A percentile compares a stretch with the other conserved stretches of the same genome.
phyloP scores from a whole-genome alignment of 2,888 invertebrate genomes.

The Agrochola litura region DNA sequence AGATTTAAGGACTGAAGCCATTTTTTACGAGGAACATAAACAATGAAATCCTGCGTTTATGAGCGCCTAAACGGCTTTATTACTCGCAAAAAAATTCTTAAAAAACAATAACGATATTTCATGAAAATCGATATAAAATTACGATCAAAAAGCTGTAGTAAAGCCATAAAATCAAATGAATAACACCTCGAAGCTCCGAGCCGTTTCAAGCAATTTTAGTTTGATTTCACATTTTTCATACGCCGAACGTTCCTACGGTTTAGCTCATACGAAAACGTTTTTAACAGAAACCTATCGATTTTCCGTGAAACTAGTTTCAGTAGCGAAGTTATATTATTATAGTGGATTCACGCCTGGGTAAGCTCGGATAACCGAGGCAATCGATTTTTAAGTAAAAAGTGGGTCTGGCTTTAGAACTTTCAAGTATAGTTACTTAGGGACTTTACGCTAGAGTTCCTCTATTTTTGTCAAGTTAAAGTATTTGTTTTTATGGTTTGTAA shows the following conservation, averaged over 20 bases:
- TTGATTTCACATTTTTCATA: conserved; percentile 62
- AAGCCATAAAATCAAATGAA: conserved; percentile 54
- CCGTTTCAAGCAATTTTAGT: conserved; percentile 51
- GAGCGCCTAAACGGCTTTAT: conserved; percentile 43
- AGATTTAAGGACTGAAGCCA: conserved; percentile 1
- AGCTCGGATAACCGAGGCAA: conserved; percentile 72
- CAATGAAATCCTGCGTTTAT: conserved; percentile 46
- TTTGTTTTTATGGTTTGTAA: conserved; percentile 57
- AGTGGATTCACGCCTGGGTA: conserved; percentile 71
- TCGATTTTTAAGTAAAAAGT: conserved; percentile 73
- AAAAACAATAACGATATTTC: conserved; percentile 44
- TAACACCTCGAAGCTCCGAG: conserved; percentile 47
- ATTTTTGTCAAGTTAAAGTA: conserved; percentile 55
- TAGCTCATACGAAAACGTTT: conserved; percentile 69
- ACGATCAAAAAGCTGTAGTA: conserved; percentile 36
- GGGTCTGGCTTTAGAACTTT: conserved; percentile 63
- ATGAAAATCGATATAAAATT: conserved; percentile 48
- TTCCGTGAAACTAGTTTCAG: conserved; percentile 67
- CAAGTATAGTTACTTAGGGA: conserved; percentile 63
- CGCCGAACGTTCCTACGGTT: conserved; percentile 52
- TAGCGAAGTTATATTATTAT: conserved; percentile 72
- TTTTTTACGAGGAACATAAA: conserved; percentile 45
- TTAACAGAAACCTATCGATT: conserved; percentile 71
- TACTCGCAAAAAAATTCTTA: conserved; percentile 41
- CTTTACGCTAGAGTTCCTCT: conserved; percentile 55